Evolutionary conservation across 2,888 invertebrate genomes (phyloP).

Genomic region (Cynaeus angustus): DNA sequence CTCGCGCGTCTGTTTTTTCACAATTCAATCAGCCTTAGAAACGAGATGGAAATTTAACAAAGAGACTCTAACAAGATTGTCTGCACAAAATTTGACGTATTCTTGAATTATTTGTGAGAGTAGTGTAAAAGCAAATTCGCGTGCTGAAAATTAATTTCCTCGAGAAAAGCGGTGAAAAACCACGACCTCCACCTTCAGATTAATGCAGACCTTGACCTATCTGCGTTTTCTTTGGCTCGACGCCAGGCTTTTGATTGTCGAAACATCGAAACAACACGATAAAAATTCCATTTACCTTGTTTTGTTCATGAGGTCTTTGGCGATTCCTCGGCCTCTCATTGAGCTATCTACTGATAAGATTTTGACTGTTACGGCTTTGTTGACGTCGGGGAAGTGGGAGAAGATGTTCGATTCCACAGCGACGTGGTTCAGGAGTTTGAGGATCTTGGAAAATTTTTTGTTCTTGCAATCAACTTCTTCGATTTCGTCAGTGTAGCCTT

Average conservation of each 20-base stretch:
- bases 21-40: slow-evolving; percentile 19
- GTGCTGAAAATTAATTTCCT: slow-evolving; percentile 52
- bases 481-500: slow-evolving; percentile 63
- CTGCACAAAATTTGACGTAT: slow-evolving; percentile 6
- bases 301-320: slow-evolving; percentile 76
- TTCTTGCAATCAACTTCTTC: slow-evolving; percentile 74
- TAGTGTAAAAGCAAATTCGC: slow-evolving; percentile 33
- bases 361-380: slow-evolving; percentile 76
- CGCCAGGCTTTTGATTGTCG: slow-evolving; percentile 4
- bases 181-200: slow-evolving; percentile 39
- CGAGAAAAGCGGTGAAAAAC: slow-evolving; percentile 30
- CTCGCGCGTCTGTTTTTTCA: slow-evolving; percentile 4
- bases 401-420: slow-evolving; percentile 75
- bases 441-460: slow-evolving; percentile 79
- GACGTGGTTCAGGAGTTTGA: slow-evolving; percentile 76
- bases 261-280: neutral
- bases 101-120: slow-evolving; percentile 18
- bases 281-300: slow-evolving; percentile 73
- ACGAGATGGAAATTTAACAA: slow-evolving; percentile 33
- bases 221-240: slow-evolving; percentile 21
- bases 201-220: slow-evolving; percentile 48
- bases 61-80: slow-evolving; percentile 28
- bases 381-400: slow-evolving; percentile 74
- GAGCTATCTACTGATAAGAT: slow-evolving; percentile 79
- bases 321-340: slow-evolving; percentile 81